Percentiles rank a stretch among this genome's conserved stretches.
Conservation (phyloP, 1,140 invertebrate genomes). For the Cotesia typhae region DNA sequence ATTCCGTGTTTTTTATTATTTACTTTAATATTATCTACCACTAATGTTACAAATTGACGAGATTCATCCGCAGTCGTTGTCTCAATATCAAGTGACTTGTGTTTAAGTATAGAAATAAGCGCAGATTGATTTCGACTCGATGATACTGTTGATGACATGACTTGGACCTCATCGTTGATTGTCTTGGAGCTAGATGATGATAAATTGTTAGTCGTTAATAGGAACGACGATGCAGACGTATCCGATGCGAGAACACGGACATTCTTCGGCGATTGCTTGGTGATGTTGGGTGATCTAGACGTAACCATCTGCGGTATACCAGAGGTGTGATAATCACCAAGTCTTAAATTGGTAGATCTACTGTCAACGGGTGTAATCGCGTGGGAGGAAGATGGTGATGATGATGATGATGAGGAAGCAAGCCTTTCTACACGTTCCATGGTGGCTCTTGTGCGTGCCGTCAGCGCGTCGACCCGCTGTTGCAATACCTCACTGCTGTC, state of each 20-base stretch:
- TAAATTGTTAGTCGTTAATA: conserved; percentile 9
- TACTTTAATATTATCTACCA: conserved; percentile 40
- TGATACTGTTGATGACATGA: conserved; percentile 36
- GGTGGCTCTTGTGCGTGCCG: conserved; percentile 73
- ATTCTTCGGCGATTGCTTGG: conserved; percentile 43
- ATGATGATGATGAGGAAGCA: conserved; percentile 49
- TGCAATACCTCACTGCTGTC: conserved; percentile 62
- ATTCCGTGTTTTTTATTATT: conserved; percentile 77
- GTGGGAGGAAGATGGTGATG: conserved; percentile 50
- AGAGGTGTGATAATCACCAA: conserved; percentile 15
- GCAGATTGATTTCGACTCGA: conserved; percentile 58
- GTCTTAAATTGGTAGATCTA: conserved; percentile 29
- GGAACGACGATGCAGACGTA: background rate
- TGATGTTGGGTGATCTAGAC: conserved; percentile 38
- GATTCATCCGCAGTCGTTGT: conserved; percentile 57
- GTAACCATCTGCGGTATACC: conserved; percentile 3
- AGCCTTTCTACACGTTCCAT: conserved; percentile 74
- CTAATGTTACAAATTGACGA: conserved; percentile 17
- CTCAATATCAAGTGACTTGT: conserved; percentile 73
- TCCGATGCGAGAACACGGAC: background rate
- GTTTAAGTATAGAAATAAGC: conserved; percentile 81
- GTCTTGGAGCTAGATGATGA: conserved; percentile 49
- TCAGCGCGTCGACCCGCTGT: conserved; percentile 71
- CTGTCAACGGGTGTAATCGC: conserved; percentile 41
- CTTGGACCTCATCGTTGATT: conserved; percentile 55